Evolutionary conservation across 2,888 invertebrate species (phyloP).

Genomic region (Steinernema scapterisci): DNA sequence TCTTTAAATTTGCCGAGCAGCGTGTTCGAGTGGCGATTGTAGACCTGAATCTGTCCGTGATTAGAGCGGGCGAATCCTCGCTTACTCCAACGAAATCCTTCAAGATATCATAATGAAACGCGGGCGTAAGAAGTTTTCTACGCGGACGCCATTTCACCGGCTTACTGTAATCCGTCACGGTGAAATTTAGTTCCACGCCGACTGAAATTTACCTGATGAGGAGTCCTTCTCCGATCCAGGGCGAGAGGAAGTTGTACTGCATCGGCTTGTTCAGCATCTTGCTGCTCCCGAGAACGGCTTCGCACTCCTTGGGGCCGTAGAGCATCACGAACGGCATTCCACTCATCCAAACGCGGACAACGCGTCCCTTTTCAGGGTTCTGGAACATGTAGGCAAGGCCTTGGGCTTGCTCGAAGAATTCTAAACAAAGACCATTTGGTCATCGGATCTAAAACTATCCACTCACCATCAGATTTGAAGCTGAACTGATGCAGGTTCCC

Average conservation of each 20-base stretch:
- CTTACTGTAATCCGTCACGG: constrained; percentile 49
- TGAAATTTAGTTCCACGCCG: background rate
- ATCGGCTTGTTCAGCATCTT: constrained; percentile 68
- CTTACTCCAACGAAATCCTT: constrained; percentile 69
- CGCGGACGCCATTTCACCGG: constrained; percentile 69
- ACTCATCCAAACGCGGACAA: constrained; percentile 62
- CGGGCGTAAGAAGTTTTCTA: constrained; percentile 70
- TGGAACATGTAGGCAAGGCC: constrained; percentile 63
- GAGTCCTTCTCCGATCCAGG: constrained; percentile 72
- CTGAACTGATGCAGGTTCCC: constrained; percentile 65
- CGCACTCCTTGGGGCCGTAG: constrained; percentile 66
- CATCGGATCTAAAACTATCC: background rate
- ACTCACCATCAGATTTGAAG: constrained; percentile 57
- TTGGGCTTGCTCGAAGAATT: constrained; percentile 67
- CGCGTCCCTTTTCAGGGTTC: constrained; percentile 47
- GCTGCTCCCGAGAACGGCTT: constrained; percentile 67
- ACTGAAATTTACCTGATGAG: constrained; percentile 68
- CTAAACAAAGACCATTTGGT: constrained; percentile 37
- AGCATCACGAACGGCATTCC: constrained; percentile 63
- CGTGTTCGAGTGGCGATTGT: constrained; percentile 69
- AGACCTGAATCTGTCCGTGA: constrained; percentile 58
- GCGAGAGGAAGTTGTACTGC: constrained; percentile 70
- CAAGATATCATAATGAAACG: constrained; percentile 71
- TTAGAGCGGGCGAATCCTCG: background rate
- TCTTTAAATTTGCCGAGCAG: constrained; percentile 60